Percentiles rank a stretch among this genome's conserved stretches.
Conservation (phyloP, 2,113 vertebrate genomes). For the Gyps fulvus region DNA sequence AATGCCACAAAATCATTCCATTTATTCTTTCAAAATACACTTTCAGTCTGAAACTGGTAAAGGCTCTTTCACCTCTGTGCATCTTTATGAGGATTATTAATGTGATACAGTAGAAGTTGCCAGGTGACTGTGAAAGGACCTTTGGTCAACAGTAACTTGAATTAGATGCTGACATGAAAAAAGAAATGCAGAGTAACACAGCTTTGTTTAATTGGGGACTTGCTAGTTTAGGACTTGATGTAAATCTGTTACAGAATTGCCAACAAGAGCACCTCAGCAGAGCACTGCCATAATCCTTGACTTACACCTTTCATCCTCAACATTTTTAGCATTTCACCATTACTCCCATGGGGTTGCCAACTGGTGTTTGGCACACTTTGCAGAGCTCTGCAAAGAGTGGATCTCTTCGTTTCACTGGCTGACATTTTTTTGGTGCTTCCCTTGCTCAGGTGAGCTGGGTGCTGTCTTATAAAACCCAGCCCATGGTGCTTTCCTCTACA, state of each 20-base stretch:
- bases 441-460: not conserved
- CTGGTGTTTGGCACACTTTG: not conserved
- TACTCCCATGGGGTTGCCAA: not conserved
- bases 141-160: constrained; percentile 25
- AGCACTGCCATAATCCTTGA: not conserved
- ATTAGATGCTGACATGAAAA: not conserved
- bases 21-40: constrained; percentile 9
- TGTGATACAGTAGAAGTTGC: constrained; percentile 24
- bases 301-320: constrained; percentile 9
- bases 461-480: not conserved
- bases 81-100: constrained; percentile 33
- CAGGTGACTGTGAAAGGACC: constrained; percentile 32
- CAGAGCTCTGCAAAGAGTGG: not conserved
- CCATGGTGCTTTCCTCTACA: not conserved
- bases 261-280: not conserved
- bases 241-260: not conserved
- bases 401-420: not conserved
- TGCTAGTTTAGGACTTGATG: not conserved
- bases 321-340: not conserved
- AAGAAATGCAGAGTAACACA: not conserved
- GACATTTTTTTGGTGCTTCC: not conserved
- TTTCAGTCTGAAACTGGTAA: not conserved
- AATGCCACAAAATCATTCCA: not conserved
- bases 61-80: not conserved
- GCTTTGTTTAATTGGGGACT: not conserved